Evolutionary conservation across 2,113 vertebrate species (phyloP).

Genomic region (Macaca fascicularis): T2T-MFA8v1.1 NC_088379.1:1620001-1620500

Average conservation of each 20-base stretch:
- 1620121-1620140: neutral
- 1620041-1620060: neutral
- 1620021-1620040: neutral
- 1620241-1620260: neutral
- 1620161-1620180: accelerated
- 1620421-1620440: accelerated
- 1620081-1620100: neutral
- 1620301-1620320: neutral
- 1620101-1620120: neutral
- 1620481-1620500: neutral
- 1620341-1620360: neutral
- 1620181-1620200: neutral
- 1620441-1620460: accelerated
- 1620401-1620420: no score
- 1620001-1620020: neutral
- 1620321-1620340: neutral
- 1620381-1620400: accelerated
- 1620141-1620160: neutral
- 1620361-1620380: accelerated
- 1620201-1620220: no score
- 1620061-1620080: neutral
- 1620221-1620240: neutral
- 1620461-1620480: neutral
- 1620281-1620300: neutral
- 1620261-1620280: neutral